Evolutionary conservation across 1,140 invertebrate species (phyloP).

Genomic region (Maconellicoccus hirsutus): DNA sequence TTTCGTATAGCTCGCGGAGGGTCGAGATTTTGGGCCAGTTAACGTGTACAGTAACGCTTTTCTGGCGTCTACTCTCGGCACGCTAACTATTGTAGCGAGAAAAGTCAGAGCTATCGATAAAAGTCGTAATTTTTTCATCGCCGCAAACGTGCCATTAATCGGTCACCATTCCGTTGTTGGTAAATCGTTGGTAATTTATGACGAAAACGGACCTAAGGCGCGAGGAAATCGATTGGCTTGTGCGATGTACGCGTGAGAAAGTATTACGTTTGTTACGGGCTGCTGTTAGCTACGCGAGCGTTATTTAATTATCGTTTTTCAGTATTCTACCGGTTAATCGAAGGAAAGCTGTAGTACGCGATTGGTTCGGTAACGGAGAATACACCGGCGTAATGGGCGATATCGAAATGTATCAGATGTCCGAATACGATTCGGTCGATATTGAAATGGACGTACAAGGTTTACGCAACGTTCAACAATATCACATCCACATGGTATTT

Average conservation of each 20-base stretch:
- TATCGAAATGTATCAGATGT: constrained; percentile 71
- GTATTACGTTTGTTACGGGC: constrained; percentile 23
- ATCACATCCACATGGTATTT: constrained; percentile 68
- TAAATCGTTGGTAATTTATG: constrained; percentile 76
- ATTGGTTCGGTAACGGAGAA: constrained; percentile 75
- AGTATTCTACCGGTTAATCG: constrained; percentile 62
- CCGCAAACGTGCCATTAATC: constrained; percentile 59
- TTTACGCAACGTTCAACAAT: constrained; percentile 53
- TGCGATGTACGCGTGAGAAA: constrained; percentile 69
- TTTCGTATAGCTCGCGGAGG: not conserved
- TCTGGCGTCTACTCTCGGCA: constrained; percentile 49
- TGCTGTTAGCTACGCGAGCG: not conserved
- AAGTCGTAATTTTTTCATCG: constrained; percentile 66
- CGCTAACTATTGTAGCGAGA: constrained; percentile 58
- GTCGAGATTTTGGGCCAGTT: not conserved
- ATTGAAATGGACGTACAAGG: constrained; percentile 65
- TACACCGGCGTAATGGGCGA: constrained; percentile 50
- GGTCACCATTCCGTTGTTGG: constrained; percentile 64
- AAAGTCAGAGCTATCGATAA: constrained; percentile 47
- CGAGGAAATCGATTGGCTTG: constrained; percentile 78
- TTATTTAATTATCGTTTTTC: constrained; percentile 17
- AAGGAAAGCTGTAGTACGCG: constrained; percentile 68
- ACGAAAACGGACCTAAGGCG: constrained; percentile 73
- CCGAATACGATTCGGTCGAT: constrained; percentile 69
- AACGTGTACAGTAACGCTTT: constrained; percentile 37